These are phyloP conservation scores for Plutomurus gul DNA, from an alignment of 1,140 invertebrate genomes.

Conservation along the genomic window DNA sequence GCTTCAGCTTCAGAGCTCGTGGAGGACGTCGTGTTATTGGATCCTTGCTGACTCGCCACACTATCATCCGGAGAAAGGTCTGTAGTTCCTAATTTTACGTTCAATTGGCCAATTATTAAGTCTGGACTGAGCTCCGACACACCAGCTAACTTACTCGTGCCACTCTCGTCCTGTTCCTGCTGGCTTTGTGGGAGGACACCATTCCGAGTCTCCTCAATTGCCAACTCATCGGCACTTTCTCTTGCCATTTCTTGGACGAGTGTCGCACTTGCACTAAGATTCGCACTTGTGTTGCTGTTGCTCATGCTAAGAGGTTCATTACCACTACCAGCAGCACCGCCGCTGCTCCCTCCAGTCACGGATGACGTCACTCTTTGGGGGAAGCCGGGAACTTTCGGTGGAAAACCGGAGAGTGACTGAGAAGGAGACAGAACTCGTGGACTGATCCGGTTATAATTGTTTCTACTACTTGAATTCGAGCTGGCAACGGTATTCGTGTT, in stretches of 20 bases:
- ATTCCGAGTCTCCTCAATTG: background rate
- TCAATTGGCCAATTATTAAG: slow-evolving; percentile 5
- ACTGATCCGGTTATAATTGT: background rate
- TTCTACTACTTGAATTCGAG: slow-evolving; percentile 32
- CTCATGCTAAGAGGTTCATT: background rate
- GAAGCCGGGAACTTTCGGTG: slow-evolving; percentile 65
- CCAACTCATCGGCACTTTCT: slow-evolving; percentile 4
- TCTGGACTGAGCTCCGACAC: background rate
- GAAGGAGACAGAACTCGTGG: slow-evolving; percentile 33
- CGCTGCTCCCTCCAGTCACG: background rate
- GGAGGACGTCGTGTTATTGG: slow-evolving; percentile 20
- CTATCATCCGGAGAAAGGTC: slow-evolving; percentile 44
- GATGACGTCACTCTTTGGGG: slow-evolving; percentile 64
- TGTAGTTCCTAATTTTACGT: background rate
- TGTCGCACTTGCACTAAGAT: background rate
- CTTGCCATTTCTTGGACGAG: background rate
- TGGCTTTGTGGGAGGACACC: background rate
- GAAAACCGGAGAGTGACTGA: slow-evolving; percentile 1
- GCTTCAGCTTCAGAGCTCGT: slow-evolving; percentile 14
- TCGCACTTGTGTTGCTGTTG: background rate
- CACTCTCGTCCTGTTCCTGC: background rate
- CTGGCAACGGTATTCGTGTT: slow-evolving; percentile 35
- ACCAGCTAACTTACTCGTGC: background rate
- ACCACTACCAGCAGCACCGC: background rate
- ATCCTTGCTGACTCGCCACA: slow-evolving; percentile 45